These are phyloP conservation scores for Collichthys lucidus DNA, from an alignment of 2,113 vertebrate genomes.

Conservation along the genomic window DNA sequence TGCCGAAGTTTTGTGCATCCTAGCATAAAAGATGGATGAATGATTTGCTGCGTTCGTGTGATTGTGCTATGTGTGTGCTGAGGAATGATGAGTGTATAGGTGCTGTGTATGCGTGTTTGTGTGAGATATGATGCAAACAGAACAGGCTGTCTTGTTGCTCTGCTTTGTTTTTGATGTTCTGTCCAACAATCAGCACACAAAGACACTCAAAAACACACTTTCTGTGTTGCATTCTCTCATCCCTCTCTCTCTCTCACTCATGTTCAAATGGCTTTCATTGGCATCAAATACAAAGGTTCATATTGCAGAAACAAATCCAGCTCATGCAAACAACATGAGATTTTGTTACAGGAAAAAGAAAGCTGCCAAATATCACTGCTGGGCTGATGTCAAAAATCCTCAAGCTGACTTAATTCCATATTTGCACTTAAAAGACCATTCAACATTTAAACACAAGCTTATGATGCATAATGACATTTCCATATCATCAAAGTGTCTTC, in stretches of 20 bases:
- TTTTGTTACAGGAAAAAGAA: slow-evolving; percentile 46
- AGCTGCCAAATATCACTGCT: slow-evolving; percentile 64
- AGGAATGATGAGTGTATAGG: slow-evolving; percentile 49
- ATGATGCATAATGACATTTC: slow-evolving; percentile 62
- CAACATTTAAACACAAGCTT: slow-evolving; percentile 71
- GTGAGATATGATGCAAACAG: slow-evolving; percentile 77
- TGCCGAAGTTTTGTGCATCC: slow-evolving; percentile 64
- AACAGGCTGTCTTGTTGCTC: slow-evolving; percentile 75
- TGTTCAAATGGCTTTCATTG: slow-evolving; percentile 75
- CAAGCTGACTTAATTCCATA: slow-evolving; percentile 70
- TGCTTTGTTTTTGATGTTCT: slow-evolving; percentile 77
- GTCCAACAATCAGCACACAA: slow-evolving; percentile 74
- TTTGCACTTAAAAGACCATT: slow-evolving; percentile 80
- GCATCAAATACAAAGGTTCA: slow-evolving; percentile 76
- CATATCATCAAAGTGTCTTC: slow-evolving; percentile 74
- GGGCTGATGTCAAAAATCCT: slow-evolving; percentile 67
- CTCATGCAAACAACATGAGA: slow-evolving; percentile 77
- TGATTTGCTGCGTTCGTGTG: slow-evolving; percentile 68
- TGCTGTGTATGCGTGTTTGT: slow-evolving; percentile 53
- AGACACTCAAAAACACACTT: slow-evolving; percentile 60
- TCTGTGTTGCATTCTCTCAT: slow-evolving; percentile 54
- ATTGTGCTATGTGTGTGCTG: slow-evolving; percentile 41
- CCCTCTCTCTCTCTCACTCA: slow-evolving; percentile 43
- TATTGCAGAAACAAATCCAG: slow-evolving; percentile 69
- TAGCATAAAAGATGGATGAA: slow-evolving; percentile 71